phyloP scores from a whole-genome alignment of 2,888 invertebrate genomes.

The Julus scanicus region DNA sequence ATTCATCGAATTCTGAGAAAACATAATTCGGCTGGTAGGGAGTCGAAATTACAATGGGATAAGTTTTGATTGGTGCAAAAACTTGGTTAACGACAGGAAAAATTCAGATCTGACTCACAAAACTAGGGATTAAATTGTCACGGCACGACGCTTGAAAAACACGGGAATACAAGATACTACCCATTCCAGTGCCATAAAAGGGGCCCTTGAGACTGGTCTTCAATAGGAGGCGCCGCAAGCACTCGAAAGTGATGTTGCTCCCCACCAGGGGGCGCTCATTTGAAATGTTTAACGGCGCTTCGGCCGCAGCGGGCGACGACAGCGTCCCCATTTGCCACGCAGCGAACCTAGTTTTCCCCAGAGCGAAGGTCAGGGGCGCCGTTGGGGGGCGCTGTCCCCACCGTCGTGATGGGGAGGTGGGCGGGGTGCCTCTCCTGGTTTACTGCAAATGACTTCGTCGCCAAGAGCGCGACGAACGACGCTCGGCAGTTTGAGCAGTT shows the following conservation, averaged over 20 bases:
- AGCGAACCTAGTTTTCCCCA: neutral
- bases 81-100: too few species aligned
- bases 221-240: too few species aligned
- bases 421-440: neutral
- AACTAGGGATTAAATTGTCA: too few species aligned
- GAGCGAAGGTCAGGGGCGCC: neutral
- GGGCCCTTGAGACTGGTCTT: too few species aligned
- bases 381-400: neutral
- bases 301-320: neutral
- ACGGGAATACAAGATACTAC: too few species aligned
- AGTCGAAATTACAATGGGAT: too few species aligned
- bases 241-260: neutral
- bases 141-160: too few species aligned
- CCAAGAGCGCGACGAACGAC: neutral
- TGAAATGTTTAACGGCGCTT: neutral
- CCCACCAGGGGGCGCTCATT: neutral
- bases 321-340: neutral
- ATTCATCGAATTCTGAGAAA: too few species aligned
- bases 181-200: too few species aligned
- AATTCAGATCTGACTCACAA: too few species aligned
- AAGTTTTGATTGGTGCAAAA: too few species aligned
- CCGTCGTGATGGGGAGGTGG: neutral
- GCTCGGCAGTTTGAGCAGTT: conserved; percentile 3
- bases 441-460: neutral
- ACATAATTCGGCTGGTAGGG: too few species aligned